Percentiles rank a stretch among this genome's conserved stretches.
Conservation (phyloP, 2,113 vertebrate genomes). For the Saimiri boliviensis region DNA sequence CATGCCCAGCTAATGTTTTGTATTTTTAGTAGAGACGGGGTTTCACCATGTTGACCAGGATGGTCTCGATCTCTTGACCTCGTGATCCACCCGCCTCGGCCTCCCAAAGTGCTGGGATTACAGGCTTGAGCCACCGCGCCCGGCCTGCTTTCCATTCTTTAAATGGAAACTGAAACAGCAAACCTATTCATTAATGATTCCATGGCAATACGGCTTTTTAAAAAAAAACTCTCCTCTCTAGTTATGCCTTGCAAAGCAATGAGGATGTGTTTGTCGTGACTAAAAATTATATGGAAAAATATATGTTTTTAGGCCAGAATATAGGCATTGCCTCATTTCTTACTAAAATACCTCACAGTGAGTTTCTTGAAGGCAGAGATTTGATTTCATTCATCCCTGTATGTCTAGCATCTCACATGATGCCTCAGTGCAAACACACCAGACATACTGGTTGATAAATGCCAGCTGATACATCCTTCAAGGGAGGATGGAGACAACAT, state of each 20-base stretch:
- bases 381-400: not conserved
- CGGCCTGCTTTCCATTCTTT: conserved; percentile 14
- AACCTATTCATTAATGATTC: not conserved
- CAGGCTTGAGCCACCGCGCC: too few relatives aligned
- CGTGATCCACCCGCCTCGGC: too few relatives aligned
- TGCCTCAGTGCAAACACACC: not conserved
- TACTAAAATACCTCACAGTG: not conserved
- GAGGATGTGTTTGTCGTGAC: not conserved
- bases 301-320: not conserved
- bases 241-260: not conserved
- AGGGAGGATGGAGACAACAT: not conserved
- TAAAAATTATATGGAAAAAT: not conserved
- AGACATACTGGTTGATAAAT: not conserved
- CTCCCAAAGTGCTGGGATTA: too few relatives aligned
- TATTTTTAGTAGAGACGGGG: too few relatives aligned
- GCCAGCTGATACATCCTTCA: not conserved
- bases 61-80: too few relatives aligned
- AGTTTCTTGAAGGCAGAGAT: not conserved
- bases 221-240: not conserved
- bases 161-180: conserved; percentile 35
- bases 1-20: too few relatives aligned
- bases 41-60: too few relatives aligned
- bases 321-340: not conserved
- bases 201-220: not conserved
- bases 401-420: not conserved